Conservation (phyloP, 2,797 vertebrate species). For the Acrossocheilus wenchowensis region DNA sequence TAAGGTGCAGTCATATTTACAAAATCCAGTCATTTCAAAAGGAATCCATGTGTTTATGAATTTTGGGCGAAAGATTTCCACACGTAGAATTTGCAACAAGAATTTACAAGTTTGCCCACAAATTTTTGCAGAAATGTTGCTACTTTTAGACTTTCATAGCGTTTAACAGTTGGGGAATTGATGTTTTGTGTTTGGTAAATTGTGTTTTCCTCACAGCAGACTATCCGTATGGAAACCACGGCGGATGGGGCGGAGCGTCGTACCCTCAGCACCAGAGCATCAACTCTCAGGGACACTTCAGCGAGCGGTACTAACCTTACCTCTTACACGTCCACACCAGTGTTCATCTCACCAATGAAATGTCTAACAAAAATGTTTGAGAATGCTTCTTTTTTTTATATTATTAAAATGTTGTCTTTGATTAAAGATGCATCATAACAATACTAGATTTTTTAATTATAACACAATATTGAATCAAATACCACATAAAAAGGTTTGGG, state of each 20-base stretch:
- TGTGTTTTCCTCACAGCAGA: constrained; percentile 72
- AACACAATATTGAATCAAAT: neutral
- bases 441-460: neutral
- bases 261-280: constrained; percentile 90
- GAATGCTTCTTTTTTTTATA: neutral
- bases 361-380: neutral
- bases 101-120: too few relatives aligned
- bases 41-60: neutral
- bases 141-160: neutral
- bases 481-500: neutral
- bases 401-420: neutral
- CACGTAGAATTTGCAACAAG: neutral
- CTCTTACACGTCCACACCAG: neutral
- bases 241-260: constrained; percentile 86
- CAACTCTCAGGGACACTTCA: constrained; percentile 95
- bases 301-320: constrained; percentile 82
- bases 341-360: neutral
- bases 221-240: constrained; percentile 89
- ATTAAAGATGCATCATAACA: neutral
- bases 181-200: neutral
- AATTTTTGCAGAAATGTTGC: neutral
- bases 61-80: neutral
- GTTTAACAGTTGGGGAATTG: neutral
- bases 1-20: neutral
- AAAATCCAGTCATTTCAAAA: neutral